Percentiles rank a stretch among this genome's conserved stretches.
Evolutionary conservation across 2,888 invertebrate species (phyloP).

Genomic region (Rhimphoctona megacephalus): DNA sequence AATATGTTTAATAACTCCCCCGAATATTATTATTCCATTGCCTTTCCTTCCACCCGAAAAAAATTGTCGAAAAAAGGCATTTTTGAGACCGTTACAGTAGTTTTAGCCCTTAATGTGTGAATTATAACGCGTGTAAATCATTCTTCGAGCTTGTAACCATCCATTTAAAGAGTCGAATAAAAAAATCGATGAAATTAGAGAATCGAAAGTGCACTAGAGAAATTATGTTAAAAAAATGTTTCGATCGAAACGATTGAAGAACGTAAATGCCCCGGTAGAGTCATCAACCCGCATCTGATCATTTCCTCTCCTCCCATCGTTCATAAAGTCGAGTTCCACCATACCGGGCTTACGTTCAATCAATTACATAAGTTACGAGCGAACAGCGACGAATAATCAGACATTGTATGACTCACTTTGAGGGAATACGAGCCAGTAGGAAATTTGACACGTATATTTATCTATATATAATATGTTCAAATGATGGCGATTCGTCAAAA

Average conservation of each 20-base stretch:
- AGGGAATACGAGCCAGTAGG: constrained; percentile 31
- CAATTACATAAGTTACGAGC: constrained; percentile 61
- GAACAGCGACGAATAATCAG: constrained; percentile 59
- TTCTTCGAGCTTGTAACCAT: background rate
- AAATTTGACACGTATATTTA: constrained; percentile 44
- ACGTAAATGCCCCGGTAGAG: constrained; percentile 24
- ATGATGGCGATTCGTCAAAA: constrained; percentile 5
- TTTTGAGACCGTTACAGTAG: too few species aligned
- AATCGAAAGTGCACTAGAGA: background rate
- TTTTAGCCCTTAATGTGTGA: too few species aligned
- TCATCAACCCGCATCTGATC: constrained; percentile 62
- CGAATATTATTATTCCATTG: too few species aligned
- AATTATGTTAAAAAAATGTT: background rate
- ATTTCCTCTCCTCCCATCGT: constrained; percentile 10
- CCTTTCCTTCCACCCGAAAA: too few species aligned
- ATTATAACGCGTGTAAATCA: too few species aligned
- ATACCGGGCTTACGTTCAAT: constrained; percentile 51
- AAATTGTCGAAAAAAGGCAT: too few species aligned
- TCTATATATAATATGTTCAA: constrained; percentile 9
- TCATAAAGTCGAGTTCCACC: constrained; percentile 3
- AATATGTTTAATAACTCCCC: too few species aligned
- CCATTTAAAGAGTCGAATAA: background rate
- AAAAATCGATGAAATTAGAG: background rate
- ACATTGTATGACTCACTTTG: constrained; percentile 56
- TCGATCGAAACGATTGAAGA: background rate